These are phyloP conservation scores for Salvator merianae DNA, from an alignment of 2,113 vertebrate species.

Conservation along the genomic window DNA sequence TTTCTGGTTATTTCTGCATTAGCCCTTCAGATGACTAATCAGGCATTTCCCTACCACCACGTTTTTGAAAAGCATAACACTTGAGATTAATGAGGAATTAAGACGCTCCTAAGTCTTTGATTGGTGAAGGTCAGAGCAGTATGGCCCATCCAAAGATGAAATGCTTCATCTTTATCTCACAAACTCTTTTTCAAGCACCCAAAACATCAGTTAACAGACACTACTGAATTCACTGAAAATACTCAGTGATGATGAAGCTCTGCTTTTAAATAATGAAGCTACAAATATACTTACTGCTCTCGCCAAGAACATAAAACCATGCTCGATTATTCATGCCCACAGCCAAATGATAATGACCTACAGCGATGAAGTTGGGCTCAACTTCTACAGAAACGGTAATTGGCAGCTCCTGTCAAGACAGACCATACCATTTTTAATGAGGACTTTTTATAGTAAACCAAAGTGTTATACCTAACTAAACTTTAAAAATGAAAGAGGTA, in stretches of 20 bases:
- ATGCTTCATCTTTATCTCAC: not conserved
- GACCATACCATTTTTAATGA: not conserved
- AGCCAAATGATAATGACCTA: constrained; percentile 92
- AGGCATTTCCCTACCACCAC: too few species aligned
- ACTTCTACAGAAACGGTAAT: constrained; percentile 90
- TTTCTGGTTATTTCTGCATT: too few species aligned
- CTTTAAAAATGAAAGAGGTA: constrained; percentile 43
- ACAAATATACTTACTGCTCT: constrained; percentile 77
- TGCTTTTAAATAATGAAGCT: constrained; percentile 33
- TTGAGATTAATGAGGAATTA: too few species aligned
- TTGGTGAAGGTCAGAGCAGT: not conserved
- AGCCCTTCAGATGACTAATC: too few species aligned
- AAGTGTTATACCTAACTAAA: constrained; percentile 32
- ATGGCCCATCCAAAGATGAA: not conserved
- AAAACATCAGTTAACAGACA: not conserved
- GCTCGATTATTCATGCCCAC: constrained; percentile 98
- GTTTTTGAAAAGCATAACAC: too few species aligned
- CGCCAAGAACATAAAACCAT: constrained; percentile 92
- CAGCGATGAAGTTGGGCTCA: constrained; percentile 91
- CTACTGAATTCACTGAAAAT: not conserved
- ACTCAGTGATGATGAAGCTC: not conserved
- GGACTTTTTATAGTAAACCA: not conserved
- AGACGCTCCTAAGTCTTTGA: not conserved
- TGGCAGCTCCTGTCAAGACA: constrained; percentile 80
- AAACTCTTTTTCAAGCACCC: not conserved